These are phyloP conservation scores for Doryteuthis pealeii DNA, from an alignment of 1,140 invertebrate species.

Conservation along the genomic window DNA sequence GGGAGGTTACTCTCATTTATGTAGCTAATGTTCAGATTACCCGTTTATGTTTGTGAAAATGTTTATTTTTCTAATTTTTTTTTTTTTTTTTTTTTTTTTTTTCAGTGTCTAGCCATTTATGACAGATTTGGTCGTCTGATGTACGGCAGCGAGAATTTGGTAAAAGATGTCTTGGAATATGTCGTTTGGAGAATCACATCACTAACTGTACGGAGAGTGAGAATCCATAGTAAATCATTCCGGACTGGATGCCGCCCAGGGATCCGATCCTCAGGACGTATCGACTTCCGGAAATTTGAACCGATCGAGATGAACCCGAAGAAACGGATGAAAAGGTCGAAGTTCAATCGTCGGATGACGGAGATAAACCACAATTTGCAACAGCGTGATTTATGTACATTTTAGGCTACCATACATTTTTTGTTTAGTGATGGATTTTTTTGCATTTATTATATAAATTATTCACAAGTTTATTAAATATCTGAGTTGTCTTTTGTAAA, in stretches of 20 bases:
- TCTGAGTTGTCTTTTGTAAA: too few relatives aligned
- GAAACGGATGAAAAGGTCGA: neutral
- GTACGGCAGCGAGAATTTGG: conserved; percentile 85
- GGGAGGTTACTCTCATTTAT: too few relatives aligned
- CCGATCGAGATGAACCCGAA: conserved; percentile 59
- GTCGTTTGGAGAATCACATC: conserved; percentile 97
- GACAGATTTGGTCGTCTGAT: conserved; percentile 94
- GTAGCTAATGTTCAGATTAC: too few relatives aligned
- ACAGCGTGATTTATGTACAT: neutral
- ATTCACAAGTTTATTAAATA: too few relatives aligned
- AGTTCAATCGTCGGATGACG: neutral
- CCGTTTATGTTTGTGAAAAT: too few relatives aligned
- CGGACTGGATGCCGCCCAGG: conserved; percentile 69
- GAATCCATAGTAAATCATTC: conserved; percentile 87
- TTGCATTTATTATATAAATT: too few relatives aligned
- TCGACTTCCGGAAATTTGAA: conserved; percentile 27
- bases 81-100: too few relatives aligned
- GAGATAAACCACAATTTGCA: neutral
- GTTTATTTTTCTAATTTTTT: too few relatives aligned
- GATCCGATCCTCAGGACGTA: conserved; percentile 32
- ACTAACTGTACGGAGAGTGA: conserved; percentile 87
- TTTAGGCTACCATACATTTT: too few relatives aligned
- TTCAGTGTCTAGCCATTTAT: conserved; percentile 83
- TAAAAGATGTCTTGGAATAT: conserved; percentile 88
- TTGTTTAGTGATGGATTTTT: too few relatives aligned